Conservation (phyloP, 2,797 vertebrate genomes). For the Eremophila alpestris region DNA sequence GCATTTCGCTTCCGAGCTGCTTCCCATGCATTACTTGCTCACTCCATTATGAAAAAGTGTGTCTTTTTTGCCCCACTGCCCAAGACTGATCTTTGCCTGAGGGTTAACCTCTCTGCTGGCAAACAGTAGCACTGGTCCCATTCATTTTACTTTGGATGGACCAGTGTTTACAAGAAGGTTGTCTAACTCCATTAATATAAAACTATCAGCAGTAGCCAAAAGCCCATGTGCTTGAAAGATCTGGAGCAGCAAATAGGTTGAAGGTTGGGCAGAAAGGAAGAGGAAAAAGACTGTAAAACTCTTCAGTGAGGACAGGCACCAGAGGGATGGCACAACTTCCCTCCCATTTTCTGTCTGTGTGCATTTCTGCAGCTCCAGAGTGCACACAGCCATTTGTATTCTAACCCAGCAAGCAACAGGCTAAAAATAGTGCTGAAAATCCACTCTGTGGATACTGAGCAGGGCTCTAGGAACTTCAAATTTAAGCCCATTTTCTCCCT, state of each 20-base stretch:
- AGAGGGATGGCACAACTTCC: not conserved
- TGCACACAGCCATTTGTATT: not conserved
- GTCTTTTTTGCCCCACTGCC: not conserved
- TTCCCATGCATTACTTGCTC: not conserved
- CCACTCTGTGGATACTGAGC: not conserved
- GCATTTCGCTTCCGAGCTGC: not conserved
- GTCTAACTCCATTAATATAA: not conserved
- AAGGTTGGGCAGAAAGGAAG: not conserved
- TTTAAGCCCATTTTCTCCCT: not conserved
- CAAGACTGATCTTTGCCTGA: not conserved
- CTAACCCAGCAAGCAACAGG: not conserved
- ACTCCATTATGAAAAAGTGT: not conserved
- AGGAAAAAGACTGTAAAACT: not conserved
- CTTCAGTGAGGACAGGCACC: not conserved
- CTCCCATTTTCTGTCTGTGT: not conserved
- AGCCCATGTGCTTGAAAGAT: not conserved
- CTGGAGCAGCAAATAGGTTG: not conserved
- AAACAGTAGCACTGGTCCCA: not conserved
- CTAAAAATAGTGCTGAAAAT: conserved; percentile 37
- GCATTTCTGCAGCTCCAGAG: not conserved
- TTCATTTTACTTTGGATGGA: not conserved
- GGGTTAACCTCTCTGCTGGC: not conserved
- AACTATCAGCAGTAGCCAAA: not conserved
- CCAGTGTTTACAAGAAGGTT: not conserved
- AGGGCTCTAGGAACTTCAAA: not conserved